Evolutionary conservation across 2,113 vertebrate species (phyloP).

Genomic region (Dromiciops gliroides): DNA sequence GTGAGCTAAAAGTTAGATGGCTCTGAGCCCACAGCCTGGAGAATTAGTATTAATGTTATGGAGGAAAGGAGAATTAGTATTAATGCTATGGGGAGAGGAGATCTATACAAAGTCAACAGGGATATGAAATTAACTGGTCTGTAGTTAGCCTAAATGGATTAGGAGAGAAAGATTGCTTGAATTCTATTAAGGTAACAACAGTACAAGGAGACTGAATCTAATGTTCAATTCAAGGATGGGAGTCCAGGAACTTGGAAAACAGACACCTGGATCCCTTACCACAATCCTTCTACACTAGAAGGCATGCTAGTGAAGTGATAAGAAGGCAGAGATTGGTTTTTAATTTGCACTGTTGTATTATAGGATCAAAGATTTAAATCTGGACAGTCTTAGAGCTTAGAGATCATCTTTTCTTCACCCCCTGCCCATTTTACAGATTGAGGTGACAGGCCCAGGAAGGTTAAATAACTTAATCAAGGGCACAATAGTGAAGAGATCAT

Average conservation of each 20-base stretch:
- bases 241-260: conserved; percentile 38
- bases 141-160: conserved; percentile 14
- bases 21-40: background rate
- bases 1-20: conserved; percentile 25
- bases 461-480: too few relatives aligned
- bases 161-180: background rate
- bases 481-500: background rate
- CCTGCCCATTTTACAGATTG: too few relatives aligned
- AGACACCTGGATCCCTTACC: conserved; percentile 37
- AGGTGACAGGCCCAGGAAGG: too few relatives aligned
- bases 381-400: too few relatives aligned
- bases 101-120: background rate
- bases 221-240: background rate
- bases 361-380: too few relatives aligned
- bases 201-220: background rate
- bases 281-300: background rate
- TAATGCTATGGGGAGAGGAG: conserved; percentile 29
- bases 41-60: conserved; percentile 32
- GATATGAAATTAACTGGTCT: conserved; percentile 4
- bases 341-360: too few relatives aligned
- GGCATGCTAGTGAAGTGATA: background rate
- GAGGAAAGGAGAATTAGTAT: background rate
- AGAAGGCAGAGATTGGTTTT: too few relatives aligned
- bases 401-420: too few relatives aligned
- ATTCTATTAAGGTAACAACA: conserved; percentile 24